These are phyloP conservation scores for Taxidea taxus DNA, from an alignment of 2,113 vertebrate genomes.

Conservation along the genomic window DNA sequence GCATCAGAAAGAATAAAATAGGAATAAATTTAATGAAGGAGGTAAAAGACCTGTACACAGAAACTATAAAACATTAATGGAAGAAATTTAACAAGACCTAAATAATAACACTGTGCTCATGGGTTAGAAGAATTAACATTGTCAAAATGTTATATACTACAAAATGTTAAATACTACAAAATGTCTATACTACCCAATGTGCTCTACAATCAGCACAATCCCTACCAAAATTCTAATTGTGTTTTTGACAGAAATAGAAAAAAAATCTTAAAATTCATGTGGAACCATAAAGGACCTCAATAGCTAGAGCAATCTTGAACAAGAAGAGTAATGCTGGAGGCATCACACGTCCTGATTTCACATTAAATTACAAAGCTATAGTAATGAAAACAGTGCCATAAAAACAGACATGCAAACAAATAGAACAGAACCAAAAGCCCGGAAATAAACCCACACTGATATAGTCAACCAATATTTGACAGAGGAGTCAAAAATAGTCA, in stretches of 20 bases:
- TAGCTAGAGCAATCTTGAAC: background rate
- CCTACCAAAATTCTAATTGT: background rate
- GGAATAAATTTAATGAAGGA: background rate
- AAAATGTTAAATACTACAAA: background rate
- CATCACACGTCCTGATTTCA: background rate
- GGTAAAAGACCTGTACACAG: background rate
- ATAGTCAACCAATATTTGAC: background rate
- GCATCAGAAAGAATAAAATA: background rate
- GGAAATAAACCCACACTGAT: background rate
- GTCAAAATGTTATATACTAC: too few relatives aligned
- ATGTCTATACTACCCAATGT: background rate
- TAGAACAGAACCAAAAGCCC: background rate
- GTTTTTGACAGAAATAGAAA: background rate
- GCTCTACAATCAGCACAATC: background rate
- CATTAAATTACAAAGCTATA: background rate
- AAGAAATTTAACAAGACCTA: too few relatives aligned
- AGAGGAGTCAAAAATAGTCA: background rate
- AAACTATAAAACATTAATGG: too few relatives aligned
- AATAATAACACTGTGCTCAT: too few relatives aligned
- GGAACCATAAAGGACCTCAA: background rate
- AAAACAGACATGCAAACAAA: background rate
- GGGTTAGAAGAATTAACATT: too few relatives aligned
- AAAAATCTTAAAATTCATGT: background rate
- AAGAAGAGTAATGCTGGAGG: background rate
- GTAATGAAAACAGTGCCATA: background rate